Evolutionary conservation across 2,888 invertebrate genomes (phyloP).

Genomic region (Eulithis testata): DNA sequence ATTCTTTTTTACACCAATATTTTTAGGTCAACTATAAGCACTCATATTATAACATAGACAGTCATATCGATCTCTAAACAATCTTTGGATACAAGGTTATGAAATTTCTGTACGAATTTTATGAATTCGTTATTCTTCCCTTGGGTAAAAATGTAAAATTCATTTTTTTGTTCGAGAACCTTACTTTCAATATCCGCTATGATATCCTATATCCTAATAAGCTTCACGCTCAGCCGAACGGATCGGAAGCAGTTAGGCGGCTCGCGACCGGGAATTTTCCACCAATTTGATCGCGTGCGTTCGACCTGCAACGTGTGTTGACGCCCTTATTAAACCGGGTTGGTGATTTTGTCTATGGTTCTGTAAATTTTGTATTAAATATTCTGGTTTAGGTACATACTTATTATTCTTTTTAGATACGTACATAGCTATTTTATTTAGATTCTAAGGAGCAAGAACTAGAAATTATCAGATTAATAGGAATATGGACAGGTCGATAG

Average conservation of each 20-base stretch:
- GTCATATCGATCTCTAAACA: no score
- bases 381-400: background rate
- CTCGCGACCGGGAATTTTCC: constrained; percentile 46
- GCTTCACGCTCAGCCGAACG: constrained; percentile 28
- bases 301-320: constrained; percentile 33
- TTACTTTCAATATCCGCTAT: constrained; percentile 23
- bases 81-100: no score
- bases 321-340: constrained; percentile 35
- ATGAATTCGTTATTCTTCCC: no score
- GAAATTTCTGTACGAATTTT: no score
- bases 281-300: constrained; percentile 48
- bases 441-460: no score
- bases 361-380: background rate
- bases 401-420: no score
- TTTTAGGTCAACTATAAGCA: no score
- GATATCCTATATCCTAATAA: constrained; percentile 33
- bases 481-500: no score
- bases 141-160: constrained; percentile 7
- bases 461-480: background rate
- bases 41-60: no score
- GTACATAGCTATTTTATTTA: no score
- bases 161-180: constrained; percentile 17
- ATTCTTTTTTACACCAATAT: no score
- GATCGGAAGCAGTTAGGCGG: constrained; percentile 45
- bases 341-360: constrained; percentile 10